Evolutionary conservation across 1,140 invertebrate genomes (phyloP), one percentile per base, ranked within the genome.

Genomic region (Diorhabda sublineata): DNA sequence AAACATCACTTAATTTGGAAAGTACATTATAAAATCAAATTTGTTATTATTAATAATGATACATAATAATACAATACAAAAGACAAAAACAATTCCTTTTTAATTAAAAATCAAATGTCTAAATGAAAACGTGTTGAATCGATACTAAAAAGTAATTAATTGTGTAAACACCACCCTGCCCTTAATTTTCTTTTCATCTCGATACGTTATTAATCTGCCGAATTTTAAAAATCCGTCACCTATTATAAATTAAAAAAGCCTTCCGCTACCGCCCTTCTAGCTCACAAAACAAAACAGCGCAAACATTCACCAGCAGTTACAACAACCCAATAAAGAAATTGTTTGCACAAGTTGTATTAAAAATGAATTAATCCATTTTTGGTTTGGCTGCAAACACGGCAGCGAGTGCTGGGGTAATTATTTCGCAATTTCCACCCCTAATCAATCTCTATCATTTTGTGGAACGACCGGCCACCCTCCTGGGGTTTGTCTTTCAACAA

Each of bases 331-430:
- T 44, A 77, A 77, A 77, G 75, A 76, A 76, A 73, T 61, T 76
- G 77, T 79, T 79, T 79, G 74, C 72, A 77, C 77, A 78, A 75
- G 75, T 74, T 71, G 69, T 73, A 79, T 79, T 77, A 78, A 79
- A 79, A 79, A 79, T 79, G 78, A 77, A 79, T 79, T 79, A 79
- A 79, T 79, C 77, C 78, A 78, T 78, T 79, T 79, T 79, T 78
- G 75, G 75, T 68, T 68, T 68, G 73, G 71, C 67, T 66, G 73
- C 74, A 74, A 76, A 78, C 70, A 76, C 67, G 63, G 69, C 72
- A 68, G 73, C 71, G 71, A 71, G 67, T 71, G 71, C 62, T 42
- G 61, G 71, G 73, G 76, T 74, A 79, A 79, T 79, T 79, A 78
- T 79, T 79, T 76, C 65, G 68, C 75, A 73, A 78, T 79, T 79